These are phyloP conservation scores for Lineus longissimus DNA, from an alignment of 1,140 invertebrate species.

Conservation along the genomic window DNA sequence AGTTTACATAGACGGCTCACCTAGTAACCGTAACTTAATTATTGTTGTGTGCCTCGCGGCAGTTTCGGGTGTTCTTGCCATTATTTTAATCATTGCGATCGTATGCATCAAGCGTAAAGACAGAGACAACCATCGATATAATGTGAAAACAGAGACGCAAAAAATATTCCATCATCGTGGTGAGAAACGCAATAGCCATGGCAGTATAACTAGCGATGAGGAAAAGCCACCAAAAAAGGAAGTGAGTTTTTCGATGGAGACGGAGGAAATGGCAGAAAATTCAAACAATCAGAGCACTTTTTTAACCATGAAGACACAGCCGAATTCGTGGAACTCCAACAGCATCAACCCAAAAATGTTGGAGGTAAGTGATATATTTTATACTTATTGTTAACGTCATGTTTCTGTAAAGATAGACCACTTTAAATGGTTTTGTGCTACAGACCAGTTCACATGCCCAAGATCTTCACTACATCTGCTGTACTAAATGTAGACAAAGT, in stretches of 20 bases:
- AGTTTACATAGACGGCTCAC: not conserved
- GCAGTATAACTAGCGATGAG: too few relatives aligned
- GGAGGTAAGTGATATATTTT: too few relatives aligned
- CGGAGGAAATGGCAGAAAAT: not conserved
- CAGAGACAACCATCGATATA: not conserved
- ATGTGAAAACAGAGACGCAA: conserved; percentile 6
- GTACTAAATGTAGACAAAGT: too few relatives aligned
- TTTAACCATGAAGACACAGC: not conserved
- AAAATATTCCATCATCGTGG: not conserved
- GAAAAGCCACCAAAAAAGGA: conserved; percentile 4
- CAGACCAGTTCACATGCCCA: too few relatives aligned
- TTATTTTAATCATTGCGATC: not conserved
- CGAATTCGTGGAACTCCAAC: not conserved
- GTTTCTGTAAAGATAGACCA: too few relatives aligned
- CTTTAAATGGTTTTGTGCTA: too few relatives aligned
- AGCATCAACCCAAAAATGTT: not conserved
- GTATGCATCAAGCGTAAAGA: not conserved
- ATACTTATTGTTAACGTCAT: too few relatives aligned
- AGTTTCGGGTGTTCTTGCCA: not conserved
- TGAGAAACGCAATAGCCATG: too few relatives aligned
- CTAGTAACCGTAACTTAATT: not conserved
- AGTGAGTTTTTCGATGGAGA: conserved; percentile 1
- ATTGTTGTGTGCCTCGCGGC: conserved; percentile 1
- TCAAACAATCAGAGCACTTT: conserved; percentile 3
- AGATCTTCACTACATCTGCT: too few relatives aligned